phyloP scores from a whole-genome alignment of 2,797 vertebrate species.

The Eurystomus glaucurus region DNA sequence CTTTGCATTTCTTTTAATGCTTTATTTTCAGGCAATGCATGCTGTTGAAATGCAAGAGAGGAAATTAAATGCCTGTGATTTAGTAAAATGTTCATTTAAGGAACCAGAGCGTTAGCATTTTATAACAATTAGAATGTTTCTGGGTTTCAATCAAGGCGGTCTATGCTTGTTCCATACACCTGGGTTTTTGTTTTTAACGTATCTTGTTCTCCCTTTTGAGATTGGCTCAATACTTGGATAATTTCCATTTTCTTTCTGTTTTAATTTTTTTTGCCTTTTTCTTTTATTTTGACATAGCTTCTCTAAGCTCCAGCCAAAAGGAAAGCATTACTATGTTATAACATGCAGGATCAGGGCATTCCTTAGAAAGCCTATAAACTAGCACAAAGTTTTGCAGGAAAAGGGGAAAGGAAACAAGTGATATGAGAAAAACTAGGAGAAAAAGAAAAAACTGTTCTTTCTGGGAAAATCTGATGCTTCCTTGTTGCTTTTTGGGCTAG shows the following conservation, averaged over 20 bases:
- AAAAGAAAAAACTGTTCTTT: not conserved
- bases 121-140: conserved; percentile 30
- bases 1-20: conserved; percentile 23
- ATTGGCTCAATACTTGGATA: not conserved
- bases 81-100: conserved; percentile 38
- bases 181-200: not conserved
- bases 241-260: not conserved
- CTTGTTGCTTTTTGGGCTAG: not conserved
- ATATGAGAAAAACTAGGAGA: not conserved
- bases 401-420: not conserved
- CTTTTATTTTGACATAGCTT: not conserved
- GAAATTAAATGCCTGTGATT: conserved; percentile 56
- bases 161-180: not conserved
- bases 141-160: not conserved
- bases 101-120: conserved; percentile 23
- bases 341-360: not conserved
- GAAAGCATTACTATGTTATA: not conserved
- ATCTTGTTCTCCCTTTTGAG: not conserved
- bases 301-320: not conserved
- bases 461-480: not conserved
- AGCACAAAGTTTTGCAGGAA: not conserved
- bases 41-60: conserved; percentile 15
- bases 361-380: not conserved
- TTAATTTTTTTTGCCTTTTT: not conserved
- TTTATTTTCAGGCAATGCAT: conserved; percentile 33